Evolutionary conservation across 1,140 invertebrate species (phyloP).

Genomic region (Gonatopus flavifemur): DNA sequence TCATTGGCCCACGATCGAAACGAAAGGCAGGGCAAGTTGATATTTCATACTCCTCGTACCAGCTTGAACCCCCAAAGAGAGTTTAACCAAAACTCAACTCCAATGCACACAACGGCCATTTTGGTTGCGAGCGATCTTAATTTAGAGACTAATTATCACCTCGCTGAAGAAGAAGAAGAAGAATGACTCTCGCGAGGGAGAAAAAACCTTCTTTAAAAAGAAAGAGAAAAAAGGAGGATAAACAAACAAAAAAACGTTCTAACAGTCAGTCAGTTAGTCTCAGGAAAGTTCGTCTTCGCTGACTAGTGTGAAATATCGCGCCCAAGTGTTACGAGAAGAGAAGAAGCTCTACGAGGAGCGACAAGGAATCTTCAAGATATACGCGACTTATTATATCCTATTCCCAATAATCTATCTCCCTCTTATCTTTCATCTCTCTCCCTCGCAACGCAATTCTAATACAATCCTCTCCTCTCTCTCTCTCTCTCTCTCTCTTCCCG

Average conservation of each 20-base stretch:
- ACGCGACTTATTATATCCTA: too few species aligned
- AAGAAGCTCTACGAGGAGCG: conserved; percentile 21
- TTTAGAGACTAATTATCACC: conserved; percentile 36
- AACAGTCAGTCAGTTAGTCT: conserved; percentile 22
- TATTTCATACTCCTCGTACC: conserved; percentile 1
- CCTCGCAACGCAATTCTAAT: too few species aligned
- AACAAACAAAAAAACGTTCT: conserved; percentile 30
- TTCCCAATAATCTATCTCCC: too few species aligned
- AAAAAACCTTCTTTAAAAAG: conserved; percentile 8
- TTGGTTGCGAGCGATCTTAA: conserved; percentile 29
- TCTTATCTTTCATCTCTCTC: too few species aligned
- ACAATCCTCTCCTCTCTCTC: too few species aligned
- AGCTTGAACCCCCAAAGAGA: conserved; percentile 8
- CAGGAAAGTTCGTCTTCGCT: conserved; percentile 34
- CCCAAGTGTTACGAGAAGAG: conserved; percentile 55
- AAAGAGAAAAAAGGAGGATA: conserved; percentile 14
- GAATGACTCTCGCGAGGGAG: conserved; percentile 6
- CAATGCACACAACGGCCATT: conserved; percentile 36
- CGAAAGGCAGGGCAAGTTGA: conserved; percentile 26
- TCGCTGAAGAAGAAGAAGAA: conserved; percentile 29
- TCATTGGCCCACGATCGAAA: conserved; percentile 15
- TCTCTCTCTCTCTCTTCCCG: too few species aligned
- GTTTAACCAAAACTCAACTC: background rate
- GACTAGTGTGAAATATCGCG: conserved; percentile 60
- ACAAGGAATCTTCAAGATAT: too few species aligned